These are phyloP conservation scores for Bergia sp. DNA, from an alignment of 92 coral and sea anemone species.

Conservation along the genomic window DNA sequence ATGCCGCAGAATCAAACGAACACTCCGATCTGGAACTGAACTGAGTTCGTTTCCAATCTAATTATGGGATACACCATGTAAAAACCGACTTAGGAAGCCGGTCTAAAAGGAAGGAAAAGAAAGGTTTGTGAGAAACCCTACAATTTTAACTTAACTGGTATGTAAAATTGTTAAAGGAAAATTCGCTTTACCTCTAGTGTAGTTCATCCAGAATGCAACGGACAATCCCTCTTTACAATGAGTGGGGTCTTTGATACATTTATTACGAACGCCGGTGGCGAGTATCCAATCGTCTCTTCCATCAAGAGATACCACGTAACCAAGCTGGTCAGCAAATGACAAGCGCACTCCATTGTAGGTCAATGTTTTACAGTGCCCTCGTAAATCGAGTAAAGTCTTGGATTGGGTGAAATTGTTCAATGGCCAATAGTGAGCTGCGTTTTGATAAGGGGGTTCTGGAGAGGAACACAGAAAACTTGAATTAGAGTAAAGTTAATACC, in stretches of 20 bases:
- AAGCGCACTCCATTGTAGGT: constrained; percentile 66
- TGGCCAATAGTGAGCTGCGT: constrained; percentile 82
- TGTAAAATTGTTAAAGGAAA: not conserved
- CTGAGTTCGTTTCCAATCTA: too few relatives aligned
- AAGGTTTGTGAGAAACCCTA: not conserved
- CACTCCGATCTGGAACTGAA: too few relatives aligned
- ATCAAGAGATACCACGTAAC: constrained; percentile 77
- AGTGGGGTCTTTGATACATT: constrained; percentile 80
- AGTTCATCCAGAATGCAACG: constrained; percentile 90
- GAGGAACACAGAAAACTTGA: not conserved
- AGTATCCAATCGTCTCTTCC: constrained; percentile 63
- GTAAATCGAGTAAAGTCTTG: constrained; percentile 63
- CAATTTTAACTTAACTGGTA: not conserved
- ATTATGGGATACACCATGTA: too few relatives aligned
- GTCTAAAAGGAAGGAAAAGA: not conserved
- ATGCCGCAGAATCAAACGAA: too few relatives aligned
- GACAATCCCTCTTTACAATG: constrained; percentile 79
- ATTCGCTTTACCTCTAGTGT: constrained; percentile 47
- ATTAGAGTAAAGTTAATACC: not conserved
- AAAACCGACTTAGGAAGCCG: too few relatives aligned
- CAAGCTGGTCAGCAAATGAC: constrained; percentile 81
- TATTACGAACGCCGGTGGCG: constrained; percentile 44
- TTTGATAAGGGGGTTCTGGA: constrained; percentile 56
- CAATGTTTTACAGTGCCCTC: constrained; percentile 59
- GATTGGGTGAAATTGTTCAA: constrained; percentile 52